phyloP scores from a whole-genome alignment of 2,113 vertebrate species.

The Equus przewalskii region DNA sequence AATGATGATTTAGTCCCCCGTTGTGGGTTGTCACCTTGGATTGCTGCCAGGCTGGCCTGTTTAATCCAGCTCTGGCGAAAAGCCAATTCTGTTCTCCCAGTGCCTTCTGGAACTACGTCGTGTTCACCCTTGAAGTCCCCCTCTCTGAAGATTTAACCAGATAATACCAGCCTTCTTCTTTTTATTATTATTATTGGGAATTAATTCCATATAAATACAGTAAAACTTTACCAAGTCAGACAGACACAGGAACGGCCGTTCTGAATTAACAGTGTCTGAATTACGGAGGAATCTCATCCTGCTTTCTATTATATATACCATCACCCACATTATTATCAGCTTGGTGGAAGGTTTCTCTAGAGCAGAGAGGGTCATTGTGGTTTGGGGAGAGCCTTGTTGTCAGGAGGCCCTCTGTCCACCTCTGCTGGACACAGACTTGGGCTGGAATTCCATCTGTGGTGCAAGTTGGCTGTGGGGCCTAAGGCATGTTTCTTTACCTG shows the following conservation, averaged over 20 bases:
- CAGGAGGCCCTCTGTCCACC: neutral
- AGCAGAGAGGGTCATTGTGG: neutral
- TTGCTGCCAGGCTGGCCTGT: neutral
- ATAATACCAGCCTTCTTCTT: neutral
- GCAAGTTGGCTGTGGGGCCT: neutral
- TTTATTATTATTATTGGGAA: neutral
- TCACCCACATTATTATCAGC: neutral
- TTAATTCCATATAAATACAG: slow-evolving; percentile 5
- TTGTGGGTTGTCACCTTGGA: neutral
- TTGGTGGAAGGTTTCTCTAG: neutral
- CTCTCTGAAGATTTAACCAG: neutral
- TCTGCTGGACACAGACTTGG: neutral
- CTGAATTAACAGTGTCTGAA: neutral
- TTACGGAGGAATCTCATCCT: neutral
- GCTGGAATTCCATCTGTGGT: neutral
- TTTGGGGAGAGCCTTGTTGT: neutral
- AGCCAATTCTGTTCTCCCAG: neutral
- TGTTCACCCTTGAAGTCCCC: neutral
- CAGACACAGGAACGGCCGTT: neutral
- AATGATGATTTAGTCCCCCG: neutral
- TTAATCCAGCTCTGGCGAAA: neutral
- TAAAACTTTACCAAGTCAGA: slow-evolving; percentile 22
- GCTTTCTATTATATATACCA: neutral
- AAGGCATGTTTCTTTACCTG: neutral
- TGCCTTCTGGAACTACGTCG: neutral